Conservation (phyloP, 2,113 vertebrate species). For the Gavia stellata region DNA sequence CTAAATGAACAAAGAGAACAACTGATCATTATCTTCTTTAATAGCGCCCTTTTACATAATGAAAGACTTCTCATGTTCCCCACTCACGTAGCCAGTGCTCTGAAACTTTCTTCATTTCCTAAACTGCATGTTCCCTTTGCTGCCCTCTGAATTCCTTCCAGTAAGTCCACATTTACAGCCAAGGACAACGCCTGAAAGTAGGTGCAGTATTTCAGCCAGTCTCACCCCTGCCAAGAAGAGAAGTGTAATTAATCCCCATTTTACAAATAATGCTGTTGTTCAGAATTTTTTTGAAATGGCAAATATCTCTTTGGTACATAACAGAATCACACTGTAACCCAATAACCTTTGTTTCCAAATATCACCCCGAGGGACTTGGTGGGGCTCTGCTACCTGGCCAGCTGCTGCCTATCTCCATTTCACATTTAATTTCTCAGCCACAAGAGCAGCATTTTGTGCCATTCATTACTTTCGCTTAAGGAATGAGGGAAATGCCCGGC, state of each 20-base stretch:
- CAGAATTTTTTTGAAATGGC: background rate
- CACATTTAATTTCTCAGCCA: background rate
- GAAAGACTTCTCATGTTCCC: background rate
- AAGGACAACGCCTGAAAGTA: background rate
- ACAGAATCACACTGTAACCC: background rate
- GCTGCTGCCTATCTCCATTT: background rate
- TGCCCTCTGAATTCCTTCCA: background rate
- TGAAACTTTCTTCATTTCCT: background rate
- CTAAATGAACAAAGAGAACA: background rate
- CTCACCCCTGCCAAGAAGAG: background rate
- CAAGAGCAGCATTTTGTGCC: background rate
- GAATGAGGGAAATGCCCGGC: background rate
- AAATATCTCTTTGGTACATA: background rate
- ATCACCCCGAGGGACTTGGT: background rate
- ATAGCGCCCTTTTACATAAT: background rate
- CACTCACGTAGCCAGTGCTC: background rate
- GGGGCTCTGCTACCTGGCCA: background rate
- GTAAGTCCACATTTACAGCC: background rate
- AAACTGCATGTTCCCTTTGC: background rate
- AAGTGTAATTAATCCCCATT: background rate
- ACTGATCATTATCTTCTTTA: background rate
- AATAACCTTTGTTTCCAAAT: background rate
- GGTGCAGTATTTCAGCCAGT: background rate
- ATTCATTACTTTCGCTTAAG: background rate
- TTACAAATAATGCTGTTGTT: background rate